phyloP scores from a whole-genome alignment of 2,888 invertebrate genomes.

The Oxyscelio sp. region DNA sequence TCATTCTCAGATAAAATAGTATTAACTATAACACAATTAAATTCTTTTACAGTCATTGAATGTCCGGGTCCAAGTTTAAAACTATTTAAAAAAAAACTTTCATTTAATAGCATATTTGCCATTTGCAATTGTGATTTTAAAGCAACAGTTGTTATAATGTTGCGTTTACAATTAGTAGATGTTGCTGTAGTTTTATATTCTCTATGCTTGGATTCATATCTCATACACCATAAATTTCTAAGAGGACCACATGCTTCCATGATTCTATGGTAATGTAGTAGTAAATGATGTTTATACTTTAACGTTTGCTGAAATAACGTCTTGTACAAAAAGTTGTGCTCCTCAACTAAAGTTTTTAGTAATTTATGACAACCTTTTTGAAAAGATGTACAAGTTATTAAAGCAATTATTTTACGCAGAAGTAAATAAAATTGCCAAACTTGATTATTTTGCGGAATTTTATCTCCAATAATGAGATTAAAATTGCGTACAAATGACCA shows the following conservation, averaged over 20 bases:
- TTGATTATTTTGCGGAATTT: slow-evolving; percentile 52
- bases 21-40: slow-evolving; percentile 2
- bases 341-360: slow-evolving; percentile 49
- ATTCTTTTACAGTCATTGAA: background rate
- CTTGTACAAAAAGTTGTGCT: slow-evolving; percentile 47
- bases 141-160: slow-evolving; percentile 33
- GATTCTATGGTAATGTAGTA: slow-evolving; percentile 38
- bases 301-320: slow-evolving; percentile 41
- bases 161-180: slow-evolving; percentile 25
- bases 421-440: slow-evolving; percentile 61
- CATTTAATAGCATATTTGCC: background rate
- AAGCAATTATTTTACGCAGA: slow-evolving; percentile 7
- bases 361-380: slow-evolving; percentile 15
- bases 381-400: background rate
- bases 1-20: slow-evolving; percentile 13
- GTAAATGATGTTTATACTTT: slow-evolving; percentile 44
- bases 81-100: slow-evolving; percentile 8
- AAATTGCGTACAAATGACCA: slow-evolving; percentile 66
- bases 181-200: slow-evolving; percentile 32
- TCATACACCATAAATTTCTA: slow-evolving; percentile 41
- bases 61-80: slow-evolving; percentile 16
- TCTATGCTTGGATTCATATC: slow-evolving; percentile 47
- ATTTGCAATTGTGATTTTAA: slow-evolving; percentile 40
- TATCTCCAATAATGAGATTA: slow-evolving; percentile 64
- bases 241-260: slow-evolving; percentile 36